These are phyloP conservation scores for Nymphalis urticae DNA, from an alignment of 2,888 invertebrate species.

Conservation along the genomic window DNA sequence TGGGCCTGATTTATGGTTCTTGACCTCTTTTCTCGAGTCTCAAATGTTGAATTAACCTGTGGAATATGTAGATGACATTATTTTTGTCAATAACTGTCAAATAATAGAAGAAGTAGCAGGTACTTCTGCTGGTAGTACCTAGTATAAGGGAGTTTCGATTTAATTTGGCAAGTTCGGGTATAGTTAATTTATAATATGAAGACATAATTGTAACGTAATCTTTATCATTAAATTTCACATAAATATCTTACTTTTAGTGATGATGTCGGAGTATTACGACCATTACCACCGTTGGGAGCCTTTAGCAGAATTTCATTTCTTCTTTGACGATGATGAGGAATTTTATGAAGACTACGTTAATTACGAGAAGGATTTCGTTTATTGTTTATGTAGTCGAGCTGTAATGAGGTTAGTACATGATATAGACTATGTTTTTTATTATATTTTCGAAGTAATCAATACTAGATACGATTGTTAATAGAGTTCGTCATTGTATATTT, in stretches of 20 bases:
- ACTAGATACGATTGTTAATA: neutral
- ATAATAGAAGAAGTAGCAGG: constrained; percentile 10
- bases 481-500: neutral
- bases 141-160: constrained; percentile 11
- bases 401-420: constrained; percentile 80
- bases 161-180: constrained; percentile 13
- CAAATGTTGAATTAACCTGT: neutral
- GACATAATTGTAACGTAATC: neutral
- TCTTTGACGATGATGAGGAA: constrained; percentile 63
- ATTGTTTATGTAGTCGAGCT: constrained; percentile 86
- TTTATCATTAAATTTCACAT: neutral
- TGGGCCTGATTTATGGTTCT: no score
- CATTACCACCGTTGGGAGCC: constrained; percentile 83
- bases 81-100: constrained; percentile 19
- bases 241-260: constrained; percentile 44
- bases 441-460: constrained; percentile 14
- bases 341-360: constrained; percentile 58
- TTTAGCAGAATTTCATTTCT: constrained; percentile 84
- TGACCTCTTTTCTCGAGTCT: no score
- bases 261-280: constrained; percentile 71
- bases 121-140: no score
- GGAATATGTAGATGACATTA: constrained; percentile 2
- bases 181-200: constrained; percentile 17
- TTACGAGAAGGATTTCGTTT: constrained; percentile 83
- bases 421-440: neutral